Evolutionary conservation across 1,140 invertebrate species (phyloP).

Genomic region (Dendroctonus ponderosae): DNA sequence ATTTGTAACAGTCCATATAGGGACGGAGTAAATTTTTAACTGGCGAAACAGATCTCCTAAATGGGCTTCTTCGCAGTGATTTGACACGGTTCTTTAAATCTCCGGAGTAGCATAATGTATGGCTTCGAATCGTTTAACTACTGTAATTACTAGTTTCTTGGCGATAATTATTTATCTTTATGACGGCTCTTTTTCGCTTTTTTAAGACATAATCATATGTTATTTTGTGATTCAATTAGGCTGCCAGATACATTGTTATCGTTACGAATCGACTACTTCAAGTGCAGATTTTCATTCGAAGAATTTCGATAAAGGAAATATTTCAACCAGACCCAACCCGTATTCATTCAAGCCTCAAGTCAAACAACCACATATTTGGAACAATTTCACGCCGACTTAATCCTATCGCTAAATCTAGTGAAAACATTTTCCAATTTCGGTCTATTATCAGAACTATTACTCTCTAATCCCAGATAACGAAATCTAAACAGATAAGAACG

Average conservation of each 20-base stretch:
- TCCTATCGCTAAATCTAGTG: too few species aligned
- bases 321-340: too few species aligned
- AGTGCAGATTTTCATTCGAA: too few species aligned
- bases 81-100: conserved; percentile 26
- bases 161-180: conserved; percentile 25
- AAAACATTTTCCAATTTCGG: not conserved
- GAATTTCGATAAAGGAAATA: too few species aligned
- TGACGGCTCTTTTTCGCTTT: conserved; percentile 12
- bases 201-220: not conserved
- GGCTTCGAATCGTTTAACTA: conserved; percentile 20
- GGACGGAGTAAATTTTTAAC: not conserved
- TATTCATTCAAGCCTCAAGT: too few species aligned
- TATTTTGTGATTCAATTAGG: conserved; percentile 5
- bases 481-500: conserved; percentile 6
- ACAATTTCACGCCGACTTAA: too few species aligned
- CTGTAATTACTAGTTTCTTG: conserved; percentile 24
- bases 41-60: conserved; percentile 6
- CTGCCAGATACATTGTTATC: too few species aligned
- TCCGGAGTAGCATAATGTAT: conserved; percentile 19
- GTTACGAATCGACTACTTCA: too few species aligned
- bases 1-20: too few species aligned
- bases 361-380: too few species aligned
- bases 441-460: not conserved
- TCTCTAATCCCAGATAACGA: conserved; percentile 4
- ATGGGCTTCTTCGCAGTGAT: conserved; percentile 19